A percentile compares a stretch with the other conserved stretches of the same genome.
Evolutionary conservation across 2,113 vertebrate genomes (phyloP).

Genomic region (Mus pahari): DNA sequence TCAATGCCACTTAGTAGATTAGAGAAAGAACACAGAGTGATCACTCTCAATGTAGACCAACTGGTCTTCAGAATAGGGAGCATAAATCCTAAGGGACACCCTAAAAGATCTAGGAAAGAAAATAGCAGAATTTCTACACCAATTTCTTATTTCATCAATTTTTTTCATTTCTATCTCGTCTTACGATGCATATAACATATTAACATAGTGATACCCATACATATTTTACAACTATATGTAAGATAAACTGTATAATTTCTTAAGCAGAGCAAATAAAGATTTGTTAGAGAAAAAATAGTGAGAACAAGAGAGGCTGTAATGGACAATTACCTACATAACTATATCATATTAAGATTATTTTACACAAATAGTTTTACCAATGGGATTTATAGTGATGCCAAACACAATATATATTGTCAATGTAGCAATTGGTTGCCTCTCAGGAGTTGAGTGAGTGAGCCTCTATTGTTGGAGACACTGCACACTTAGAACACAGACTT

Average conservation of each 20-base stretch:
- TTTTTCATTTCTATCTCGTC: conserved; percentile 15
- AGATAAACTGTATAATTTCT: not conserved
- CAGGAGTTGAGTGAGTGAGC: not conserved
- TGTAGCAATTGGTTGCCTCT: not conserved
- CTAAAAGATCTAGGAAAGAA: not conserved
- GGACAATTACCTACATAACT: not conserved
- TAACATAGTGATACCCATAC: not conserved
- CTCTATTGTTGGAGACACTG: not conserved
- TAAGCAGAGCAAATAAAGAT: not conserved
- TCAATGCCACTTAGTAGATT: not conserved
- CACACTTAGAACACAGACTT: not conserved
- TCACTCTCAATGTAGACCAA: not conserved
- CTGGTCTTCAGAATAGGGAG: not conserved
- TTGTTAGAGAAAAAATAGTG: not conserved
- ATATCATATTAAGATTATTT: not conserved
- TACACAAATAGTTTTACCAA: conserved; percentile 23
- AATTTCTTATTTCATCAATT: not conserved
- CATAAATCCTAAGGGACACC: not conserved
- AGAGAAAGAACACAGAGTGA: not conserved
- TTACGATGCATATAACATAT: not conserved
- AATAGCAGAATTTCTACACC: conserved; percentile 19
- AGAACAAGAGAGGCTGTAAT: not conserved
- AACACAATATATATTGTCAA: not conserved
- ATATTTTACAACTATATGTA: conserved; percentile 37
- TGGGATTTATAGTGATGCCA: not conserved